Evolutionary conservation across 1,140 invertebrate species (phyloP).

Genomic region (Dreissena rostriformis): DNA sequence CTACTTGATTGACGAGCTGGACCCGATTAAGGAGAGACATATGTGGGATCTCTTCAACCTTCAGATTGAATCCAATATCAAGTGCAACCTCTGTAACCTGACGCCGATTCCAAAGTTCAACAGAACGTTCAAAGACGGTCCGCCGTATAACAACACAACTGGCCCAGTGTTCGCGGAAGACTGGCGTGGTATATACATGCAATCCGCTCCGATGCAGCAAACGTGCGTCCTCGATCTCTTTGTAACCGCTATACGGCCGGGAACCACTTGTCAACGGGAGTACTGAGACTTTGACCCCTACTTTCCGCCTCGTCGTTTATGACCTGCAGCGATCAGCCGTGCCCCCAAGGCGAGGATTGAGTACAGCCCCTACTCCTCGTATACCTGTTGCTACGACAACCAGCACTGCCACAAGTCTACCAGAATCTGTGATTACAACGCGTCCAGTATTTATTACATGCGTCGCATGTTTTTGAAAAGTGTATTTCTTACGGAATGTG

Average conservation of each 20-base stretch:
- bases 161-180: slow-evolving; percentile 59
- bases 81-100: slow-evolving; percentile 53
- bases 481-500: no score
- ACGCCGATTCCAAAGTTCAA: slow-evolving; percentile 54
- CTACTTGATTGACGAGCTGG: slow-evolving; percentile 59
- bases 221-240: slow-evolving; percentile 59
- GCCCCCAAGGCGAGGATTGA: slow-evolving; percentile 55
- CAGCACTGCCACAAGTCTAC: slow-evolving; percentile 52
- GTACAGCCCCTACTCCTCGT: slow-evolving; percentile 60
- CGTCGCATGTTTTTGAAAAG: no score
- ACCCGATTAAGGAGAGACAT: not conserved
- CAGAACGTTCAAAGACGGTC: slow-evolving; percentile 61
- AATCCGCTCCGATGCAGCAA: slow-evolving; percentile 58
- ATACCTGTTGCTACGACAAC: slow-evolving; percentile 55
- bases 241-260: slow-evolving; percentile 52
- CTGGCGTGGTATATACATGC: slow-evolving; percentile 59
- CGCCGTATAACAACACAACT: slow-evolving; percentile 53
- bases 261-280: slow-evolving; percentile 43
- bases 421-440: not conserved
- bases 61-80: slow-evolving; percentile 42
- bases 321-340: slow-evolving; percentile 58
- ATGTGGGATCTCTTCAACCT: slow-evolving; percentile 45
- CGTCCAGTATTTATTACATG: no score
- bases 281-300: slow-evolving; percentile 56
- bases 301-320: slow-evolving; percentile 54